Conservation (phyloP, 2,888 invertebrate genomes). For the Aleiodes alternator region DNA sequence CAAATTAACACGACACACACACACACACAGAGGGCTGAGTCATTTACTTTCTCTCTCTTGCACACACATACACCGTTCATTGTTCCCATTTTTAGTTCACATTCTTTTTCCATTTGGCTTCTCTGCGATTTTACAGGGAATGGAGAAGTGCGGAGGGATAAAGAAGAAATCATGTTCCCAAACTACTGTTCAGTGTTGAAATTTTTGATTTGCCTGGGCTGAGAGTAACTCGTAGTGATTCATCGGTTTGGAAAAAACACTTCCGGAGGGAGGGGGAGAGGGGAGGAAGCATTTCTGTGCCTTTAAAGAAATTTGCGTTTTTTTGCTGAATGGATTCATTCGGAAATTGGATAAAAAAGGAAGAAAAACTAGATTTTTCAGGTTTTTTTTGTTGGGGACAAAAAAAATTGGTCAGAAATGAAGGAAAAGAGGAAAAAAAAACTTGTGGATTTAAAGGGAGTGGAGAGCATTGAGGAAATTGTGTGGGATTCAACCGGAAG, state of each 20-base stretch:
- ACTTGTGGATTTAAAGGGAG: slow-evolving; percentile 58
- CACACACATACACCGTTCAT: slow-evolving; percentile 56
- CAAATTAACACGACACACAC: slow-evolving; percentile 68
- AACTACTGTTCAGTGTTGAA: slow-evolving; percentile 67
- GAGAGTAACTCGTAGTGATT: slow-evolving; percentile 14
- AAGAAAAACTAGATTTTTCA: no score
- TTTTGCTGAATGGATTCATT: no score
- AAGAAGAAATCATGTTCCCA: slow-evolving; percentile 60
- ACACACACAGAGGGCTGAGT: slow-evolving; percentile 53
- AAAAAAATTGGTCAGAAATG: neutral
- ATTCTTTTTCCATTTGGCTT: slow-evolving; percentile 40
- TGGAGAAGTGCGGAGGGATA: slow-evolving; percentile 6
- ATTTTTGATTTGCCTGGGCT: slow-evolving; percentile 67
- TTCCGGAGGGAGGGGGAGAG: slow-evolving; percentile 67
- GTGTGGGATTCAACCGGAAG: slow-evolving; percentile 67
- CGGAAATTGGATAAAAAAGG: no score
- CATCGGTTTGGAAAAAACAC: slow-evolving; percentile 68
- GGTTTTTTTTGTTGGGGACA: no score
- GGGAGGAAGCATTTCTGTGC: neutral
- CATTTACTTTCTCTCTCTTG: neutral
- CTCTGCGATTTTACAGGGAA: slow-evolving; percentile 15
- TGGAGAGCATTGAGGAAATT: slow-evolving; percentile 62
- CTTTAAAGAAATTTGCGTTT: no score
- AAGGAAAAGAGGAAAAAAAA: slow-evolving; percentile 31
- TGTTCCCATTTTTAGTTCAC: slow-evolving; percentile 63